phyloP scores from a whole-genome alignment of 1,140 invertebrate genomes.

The Trachymyrmex cornetzi region DNA sequence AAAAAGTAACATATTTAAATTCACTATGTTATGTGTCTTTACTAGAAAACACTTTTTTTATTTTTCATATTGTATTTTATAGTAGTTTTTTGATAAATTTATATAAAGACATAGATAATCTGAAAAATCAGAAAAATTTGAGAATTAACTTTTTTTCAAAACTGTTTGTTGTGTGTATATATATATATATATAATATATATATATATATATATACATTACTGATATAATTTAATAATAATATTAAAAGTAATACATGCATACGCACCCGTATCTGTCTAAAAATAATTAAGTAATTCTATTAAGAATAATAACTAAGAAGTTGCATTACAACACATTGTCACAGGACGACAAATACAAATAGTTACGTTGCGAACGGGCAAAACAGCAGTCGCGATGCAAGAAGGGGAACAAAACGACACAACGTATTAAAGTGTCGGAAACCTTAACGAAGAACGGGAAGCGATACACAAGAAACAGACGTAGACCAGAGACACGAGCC shows the following conservation, averaged over 20 bases:
- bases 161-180: no score
- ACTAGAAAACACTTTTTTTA: not conserved
- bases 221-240: not conserved
- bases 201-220: no score
- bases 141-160: not conserved
- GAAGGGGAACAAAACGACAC: slow-evolving; percentile 48
- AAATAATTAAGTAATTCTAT: slow-evolving; percentile 7
- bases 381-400: slow-evolving; percentile 38
- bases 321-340: slow-evolving; percentile 56
- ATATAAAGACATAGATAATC: not conserved
- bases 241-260: not conserved
- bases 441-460: slow-evolving; percentile 60
- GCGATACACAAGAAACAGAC: slow-evolving; percentile 53
- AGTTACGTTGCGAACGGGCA: slow-evolving; percentile 40
- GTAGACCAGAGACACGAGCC: slow-evolving; percentile 40
- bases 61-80: not conserved
- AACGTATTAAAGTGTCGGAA: slow-evolving; percentile 62
- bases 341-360: slow-evolving; percentile 38
- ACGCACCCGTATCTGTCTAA: not conserved
- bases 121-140: not conserved
- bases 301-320: slow-evolving; percentile 33
- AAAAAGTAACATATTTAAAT: not conserved
- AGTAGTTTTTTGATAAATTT: not conserved
- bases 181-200: no score
- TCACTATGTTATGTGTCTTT: no score